Evolutionary conservation across 2,888 invertebrate genomes (phyloP), one percentile per base, ranked within the genome.

Genomic region (Branchipolynoe longqiensis): DNA sequence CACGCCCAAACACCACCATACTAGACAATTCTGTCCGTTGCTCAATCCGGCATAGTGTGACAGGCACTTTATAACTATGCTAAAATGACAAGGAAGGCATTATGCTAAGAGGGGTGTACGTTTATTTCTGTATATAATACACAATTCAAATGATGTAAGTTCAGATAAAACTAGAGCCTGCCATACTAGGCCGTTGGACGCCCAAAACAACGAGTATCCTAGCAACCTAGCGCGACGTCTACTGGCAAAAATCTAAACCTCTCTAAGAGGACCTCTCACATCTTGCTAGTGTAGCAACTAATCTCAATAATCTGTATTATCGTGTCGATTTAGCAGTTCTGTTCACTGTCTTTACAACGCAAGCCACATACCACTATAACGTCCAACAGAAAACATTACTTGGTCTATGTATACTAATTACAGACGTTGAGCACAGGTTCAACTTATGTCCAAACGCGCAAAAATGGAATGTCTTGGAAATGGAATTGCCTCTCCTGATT

Each of bases 381-480:
- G n/a, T 69, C 69, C 69, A 69, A 69, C 69, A 38, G n/a, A 38
- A 69, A 33, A 33, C 36, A 22, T 69, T 69, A 38, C 62, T 62
- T 33, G 12, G 14, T 69, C 33, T 69, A 36, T 69, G n/a, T 36
- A 12, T 36, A 69, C 33, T 33, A 36, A 69, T 69, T 69, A 69
- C 69, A 69, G 69, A 69, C 69, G 14, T 69, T 69, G 69, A 69
- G 69, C 69, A 69, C 69, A 69, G 69, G 2, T 69, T 69, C 69
- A 78, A 78, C 78, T 54, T 48, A 78, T 78, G 78, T 41, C 78
- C 25, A 78, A 48, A 54, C 78, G 54, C 48, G 54, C 54, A 78
- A 78, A 78, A 78, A 78, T 78, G 78, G 78, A 78, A 78, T 78
- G 78, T 78, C 54, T 48, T 78, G 48, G 54, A 54, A 78, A 78